A percentile compares a stretch with the other conserved stretches of the same genome.
Evolutionary conservation across 2,888 invertebrate genomes (phyloP).

Genomic region (Drosophila imparisetae): DNA sequence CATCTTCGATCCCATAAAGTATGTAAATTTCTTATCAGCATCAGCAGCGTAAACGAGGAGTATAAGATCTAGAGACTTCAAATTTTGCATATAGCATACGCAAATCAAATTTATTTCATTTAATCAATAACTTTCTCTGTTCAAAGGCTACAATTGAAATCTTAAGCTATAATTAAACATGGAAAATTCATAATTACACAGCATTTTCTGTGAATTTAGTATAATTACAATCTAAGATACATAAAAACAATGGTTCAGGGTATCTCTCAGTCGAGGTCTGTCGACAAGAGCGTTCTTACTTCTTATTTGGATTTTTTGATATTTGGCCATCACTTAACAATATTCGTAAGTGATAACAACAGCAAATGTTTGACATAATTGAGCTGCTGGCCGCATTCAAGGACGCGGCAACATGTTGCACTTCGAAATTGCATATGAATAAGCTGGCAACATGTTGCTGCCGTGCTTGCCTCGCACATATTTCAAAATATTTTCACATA

Average conservation of each 20-base stretch:
- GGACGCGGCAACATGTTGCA: constrained; percentile 55
- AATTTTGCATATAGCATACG: background rate
- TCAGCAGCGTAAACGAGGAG: background rate
- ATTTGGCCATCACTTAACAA: constrained; percentile 41
- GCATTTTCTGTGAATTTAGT: background rate
- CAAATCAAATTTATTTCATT: background rate
- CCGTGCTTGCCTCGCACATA: constrained; percentile 26
- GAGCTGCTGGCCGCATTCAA: constrained; percentile 34
- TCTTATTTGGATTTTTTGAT: background rate
- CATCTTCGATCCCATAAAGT: background rate
- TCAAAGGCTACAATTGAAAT: background rate
- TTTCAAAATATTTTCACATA: constrained; percentile 81
- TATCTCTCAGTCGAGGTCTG: background rate
- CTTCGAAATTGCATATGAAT: constrained; percentile 4
- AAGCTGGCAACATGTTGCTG: constrained; percentile 52
- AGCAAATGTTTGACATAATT: constrained; percentile 64
- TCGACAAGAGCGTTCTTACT: background rate
- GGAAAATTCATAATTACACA: background rate
- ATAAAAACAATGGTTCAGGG: background rate
- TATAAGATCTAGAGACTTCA: background rate
- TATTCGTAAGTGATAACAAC: constrained; percentile 56
- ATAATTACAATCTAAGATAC: background rate
- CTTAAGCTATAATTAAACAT: background rate
- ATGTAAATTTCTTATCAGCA: background rate
- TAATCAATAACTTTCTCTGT: background rate